Evolutionary conservation across 1,140 invertebrate genomes (phyloP), one percentile per base, ranked within the genome.

Genomic region (Ephestia elutella): DNA sequence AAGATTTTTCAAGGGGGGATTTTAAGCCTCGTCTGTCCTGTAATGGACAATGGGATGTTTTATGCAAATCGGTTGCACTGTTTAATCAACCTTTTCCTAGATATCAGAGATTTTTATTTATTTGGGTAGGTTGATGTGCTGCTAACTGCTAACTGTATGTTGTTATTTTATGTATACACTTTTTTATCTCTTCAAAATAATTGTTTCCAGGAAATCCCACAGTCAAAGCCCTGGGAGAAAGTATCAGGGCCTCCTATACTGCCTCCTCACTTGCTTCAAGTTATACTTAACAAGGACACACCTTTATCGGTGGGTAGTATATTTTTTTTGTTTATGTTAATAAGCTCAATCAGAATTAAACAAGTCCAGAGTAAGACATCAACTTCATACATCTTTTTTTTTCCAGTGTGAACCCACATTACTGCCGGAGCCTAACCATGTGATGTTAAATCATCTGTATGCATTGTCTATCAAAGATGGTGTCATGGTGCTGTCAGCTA

Each of bases 401-500:
- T 91, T 92, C 64, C 88, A 98, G 95, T 99, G 97, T 90, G 98
- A 99, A 89, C 98, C 98, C 51, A 99, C 97, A 51, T 90, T 99
- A 65, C 89, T 99, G 70, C 98, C 98, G n/a, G 97, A 99, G 90
- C 97, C 98, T 68, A 99, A 99, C 87, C 98, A 99, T 87, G 98
- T 99, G 0, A 99, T 99, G 98, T 91, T 99, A 66, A 99, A 99
- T 89, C 98, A 99, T 90, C 89, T 99, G n/a, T 99, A 99, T 90
- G 98, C 98, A 15, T 90, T 99, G 59, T 99, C 97, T 38, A 99
- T 99, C 73, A 99, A 99, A 91, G 98, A 99, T 89, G 98, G 98
- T 48, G 98, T 99, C 0, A 99, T 99, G 97, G 98, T 99, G 21
- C 89, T 99, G 2, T 98, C 96, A 76, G 97, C 97, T 0, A 99